Conservation (phyloP, 2,113 vertebrate species). For the Desmodus rotundus region DNA sequence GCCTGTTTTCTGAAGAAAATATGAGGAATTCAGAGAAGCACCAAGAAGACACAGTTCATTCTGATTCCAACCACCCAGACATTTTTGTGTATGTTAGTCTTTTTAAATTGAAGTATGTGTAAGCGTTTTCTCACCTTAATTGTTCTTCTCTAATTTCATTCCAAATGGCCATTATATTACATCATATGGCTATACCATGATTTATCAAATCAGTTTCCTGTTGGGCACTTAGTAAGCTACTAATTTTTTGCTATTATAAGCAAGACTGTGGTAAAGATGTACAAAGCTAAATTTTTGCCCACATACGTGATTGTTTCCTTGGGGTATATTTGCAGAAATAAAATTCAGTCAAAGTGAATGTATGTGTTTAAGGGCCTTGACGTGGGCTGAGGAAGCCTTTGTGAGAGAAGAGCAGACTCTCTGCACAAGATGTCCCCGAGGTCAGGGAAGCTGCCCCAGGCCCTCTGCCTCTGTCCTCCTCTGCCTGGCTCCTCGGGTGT, state of each 20-base stretch:
- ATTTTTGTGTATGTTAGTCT: neutral
- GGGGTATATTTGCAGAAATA: neutral
- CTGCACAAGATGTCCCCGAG: neutral
- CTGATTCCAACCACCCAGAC: neutral
- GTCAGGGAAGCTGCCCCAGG: neutral
- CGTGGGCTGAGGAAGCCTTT: neutral
- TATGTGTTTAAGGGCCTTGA: neutral
- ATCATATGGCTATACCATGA: neutral
- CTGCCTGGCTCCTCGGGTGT: neutral
- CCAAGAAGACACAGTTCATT: neutral
- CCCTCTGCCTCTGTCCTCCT: too few species aligned
- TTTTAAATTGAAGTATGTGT: neutral
- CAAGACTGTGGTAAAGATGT: neutral
- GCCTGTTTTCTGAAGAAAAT: neutral
- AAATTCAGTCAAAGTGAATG: neutral
- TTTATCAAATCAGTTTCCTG: neutral
- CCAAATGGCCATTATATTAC: neutral
- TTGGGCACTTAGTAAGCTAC: neutral
- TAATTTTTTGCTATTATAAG: constrained; percentile 4
- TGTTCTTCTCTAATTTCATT: neutral
- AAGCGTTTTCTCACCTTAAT: constrained; percentile 27
- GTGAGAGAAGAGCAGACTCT: neutral
- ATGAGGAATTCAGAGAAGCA: neutral
- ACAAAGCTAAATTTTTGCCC: neutral
- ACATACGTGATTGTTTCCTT: neutral